These are phyloP conservation scores for Parasteatoda tepidariorum DNA, from an alignment of 1,140 invertebrate species.

Conservation along the genomic window DNA sequence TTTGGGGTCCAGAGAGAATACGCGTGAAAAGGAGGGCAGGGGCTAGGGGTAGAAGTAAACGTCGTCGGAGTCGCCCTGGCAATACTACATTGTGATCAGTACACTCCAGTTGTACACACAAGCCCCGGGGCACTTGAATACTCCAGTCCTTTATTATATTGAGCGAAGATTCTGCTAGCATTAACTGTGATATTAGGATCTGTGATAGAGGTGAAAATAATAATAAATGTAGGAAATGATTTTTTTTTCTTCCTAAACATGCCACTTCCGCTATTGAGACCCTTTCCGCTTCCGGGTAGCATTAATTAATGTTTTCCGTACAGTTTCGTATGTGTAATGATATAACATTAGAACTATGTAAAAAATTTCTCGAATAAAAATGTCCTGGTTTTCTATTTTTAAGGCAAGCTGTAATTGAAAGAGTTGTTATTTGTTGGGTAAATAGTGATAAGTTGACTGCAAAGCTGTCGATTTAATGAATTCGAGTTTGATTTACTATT, in stretches of 20 bases:
- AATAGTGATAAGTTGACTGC: too few relatives aligned
- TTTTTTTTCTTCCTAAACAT: slow-evolving; percentile 4
- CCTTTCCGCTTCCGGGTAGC: slow-evolving; percentile 52
- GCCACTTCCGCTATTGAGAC: slow-evolving; percentile 51
- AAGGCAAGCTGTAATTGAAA: too few relatives aligned
- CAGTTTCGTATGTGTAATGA: slow-evolving; percentile 48
- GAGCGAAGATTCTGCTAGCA: slow-evolving; percentile 30
- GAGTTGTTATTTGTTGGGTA: too few relatives aligned
- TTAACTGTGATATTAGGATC: slow-evolving; percentile 55
- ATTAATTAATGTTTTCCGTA: slow-evolving; percentile 54
- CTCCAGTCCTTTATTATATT: slow-evolving; percentile 44
- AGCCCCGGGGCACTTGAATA: slow-evolving; percentile 21
- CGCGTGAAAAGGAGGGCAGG: not conserved
- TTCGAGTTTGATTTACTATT: too few relatives aligned
- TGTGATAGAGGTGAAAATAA: slow-evolving; percentile 51
- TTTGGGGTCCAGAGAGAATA: slow-evolving; percentile 36
- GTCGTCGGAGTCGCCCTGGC: not conserved
- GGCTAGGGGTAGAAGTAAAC: not conserved
- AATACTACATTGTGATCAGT: slow-evolving; percentile 25
- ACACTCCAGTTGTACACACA: slow-evolving; percentile 47
- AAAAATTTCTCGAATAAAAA: not conserved
- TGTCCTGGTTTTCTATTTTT: too few relatives aligned
- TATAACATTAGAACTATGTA: slow-evolving; percentile 27
- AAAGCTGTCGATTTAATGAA: too few relatives aligned
- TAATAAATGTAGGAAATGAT: slow-evolving; percentile 27